Evolutionary conservation across 2,888 invertebrate genomes (phyloP).

Genomic region (Serrognathus titanus): DNA sequence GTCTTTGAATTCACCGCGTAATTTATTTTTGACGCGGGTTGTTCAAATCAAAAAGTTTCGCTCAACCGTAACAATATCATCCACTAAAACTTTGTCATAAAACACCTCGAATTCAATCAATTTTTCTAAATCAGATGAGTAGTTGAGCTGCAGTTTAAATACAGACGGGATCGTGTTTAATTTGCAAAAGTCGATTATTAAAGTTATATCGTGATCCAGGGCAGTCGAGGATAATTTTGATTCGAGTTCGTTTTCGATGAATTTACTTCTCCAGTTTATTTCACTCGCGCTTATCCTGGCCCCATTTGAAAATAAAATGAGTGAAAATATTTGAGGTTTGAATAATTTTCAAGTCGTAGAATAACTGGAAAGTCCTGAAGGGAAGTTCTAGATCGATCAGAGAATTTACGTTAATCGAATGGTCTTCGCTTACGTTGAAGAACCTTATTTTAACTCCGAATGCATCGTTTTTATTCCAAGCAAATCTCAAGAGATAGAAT

Average conservation of each 20-base stretch:
- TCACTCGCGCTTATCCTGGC: constrained; percentile 12
- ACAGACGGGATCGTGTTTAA: constrained; percentile 20
- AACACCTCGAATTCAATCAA: constrained; percentile 24
- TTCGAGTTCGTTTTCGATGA: constrained; percentile 19
- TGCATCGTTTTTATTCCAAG: constrained; percentile 18
- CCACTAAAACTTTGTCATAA: constrained; percentile 17
- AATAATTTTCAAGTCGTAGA: background rate
- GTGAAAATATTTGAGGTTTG: constrained; percentile 13
- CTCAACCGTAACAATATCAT: constrained; percentile 17
- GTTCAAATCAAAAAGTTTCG: constrained; percentile 23
- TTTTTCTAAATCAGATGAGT: constrained; percentile 23
- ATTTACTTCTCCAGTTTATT: constrained; percentile 14
- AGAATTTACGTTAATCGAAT: constrained; percentile 6
- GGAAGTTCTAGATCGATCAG: constrained; percentile 15
- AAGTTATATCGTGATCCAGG: constrained; percentile 21
- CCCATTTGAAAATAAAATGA: constrained; percentile 18
- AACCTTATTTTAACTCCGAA: constrained; percentile 5
- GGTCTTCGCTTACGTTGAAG: constrained; percentile 8
- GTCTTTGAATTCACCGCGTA: constrained; percentile 24
- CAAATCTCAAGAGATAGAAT: constrained; percentile 13
- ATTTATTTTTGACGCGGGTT: constrained; percentile 28
- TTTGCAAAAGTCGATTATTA: constrained; percentile 21
- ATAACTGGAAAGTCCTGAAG: constrained; percentile 18
- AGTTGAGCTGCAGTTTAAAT: constrained; percentile 20
- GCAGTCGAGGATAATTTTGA: constrained; percentile 18